Conservation (phyloP, 2,797 vertebrate species). For the Hemitrygon akajei region DNA sequence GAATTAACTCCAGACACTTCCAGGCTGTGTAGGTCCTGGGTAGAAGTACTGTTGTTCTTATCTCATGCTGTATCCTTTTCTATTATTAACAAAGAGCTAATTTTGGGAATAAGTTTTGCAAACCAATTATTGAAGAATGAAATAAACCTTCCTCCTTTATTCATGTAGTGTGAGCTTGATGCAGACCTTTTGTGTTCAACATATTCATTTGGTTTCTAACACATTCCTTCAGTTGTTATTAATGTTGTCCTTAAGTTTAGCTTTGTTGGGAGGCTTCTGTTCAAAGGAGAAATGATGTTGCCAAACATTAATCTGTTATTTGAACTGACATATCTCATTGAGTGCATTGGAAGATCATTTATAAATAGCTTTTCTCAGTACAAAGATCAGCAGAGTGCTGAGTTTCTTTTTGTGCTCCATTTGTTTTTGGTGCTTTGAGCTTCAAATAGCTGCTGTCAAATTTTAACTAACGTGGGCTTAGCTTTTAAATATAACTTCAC, state of each 20-base stretch:
- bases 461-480: background rate
- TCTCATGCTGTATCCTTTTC: background rate
- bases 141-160: background rate
- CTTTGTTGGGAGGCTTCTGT: background rate
- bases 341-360: slow-evolving; percentile 57
- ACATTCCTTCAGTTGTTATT: slow-evolving; percentile 24
- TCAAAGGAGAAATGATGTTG: slow-evolving; percentile 12
- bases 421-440: background rate
- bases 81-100: background rate
- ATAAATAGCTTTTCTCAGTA: slow-evolving; percentile 60
- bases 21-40: background rate
- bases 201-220: background rate
- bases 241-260: background rate
- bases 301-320: slow-evolving; percentile 35
- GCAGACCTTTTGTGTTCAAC: background rate
- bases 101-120: background rate
- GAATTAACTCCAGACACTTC: background rate
- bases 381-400: slow-evolving; percentile 52
- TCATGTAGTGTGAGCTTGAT: background rate
- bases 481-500: slow-evolving; percentile 15
- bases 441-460: slow-evolving; percentile 34
- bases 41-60: background rate
- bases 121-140: background rate
- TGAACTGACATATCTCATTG: slow-evolving; percentile 57
- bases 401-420: slow-evolving; percentile 46